Base-by-base conservation (phyloP, 1,140 invertebrate species). In the Drosophila sproati region DNA sequence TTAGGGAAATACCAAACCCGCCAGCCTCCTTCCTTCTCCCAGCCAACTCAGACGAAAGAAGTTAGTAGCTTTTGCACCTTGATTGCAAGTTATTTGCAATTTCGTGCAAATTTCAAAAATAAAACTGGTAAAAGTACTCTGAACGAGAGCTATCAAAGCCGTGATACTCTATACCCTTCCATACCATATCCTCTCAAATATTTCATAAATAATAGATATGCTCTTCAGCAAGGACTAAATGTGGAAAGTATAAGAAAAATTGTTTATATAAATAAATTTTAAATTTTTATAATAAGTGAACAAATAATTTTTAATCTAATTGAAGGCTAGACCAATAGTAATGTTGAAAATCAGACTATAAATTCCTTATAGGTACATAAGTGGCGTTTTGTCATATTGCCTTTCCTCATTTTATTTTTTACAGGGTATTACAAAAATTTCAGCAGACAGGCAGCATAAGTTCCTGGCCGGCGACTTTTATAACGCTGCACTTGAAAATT, bases 11-110 rank as follows among this genome's bases (percentile, higher is more conserved):
- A 55, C 59, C 43, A 31, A 77, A 77, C 62, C 47, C 54, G 41
- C 52, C 39, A 51, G 56, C 48, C 39, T 60, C 34, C 54, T n/a
- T 60, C 34, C 54, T n/a, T 45, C 28, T 45, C 43, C 35, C 10
- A 6, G 3, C 10, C 10, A 29, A 32, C 57, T 45, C 20, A 52
- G 56, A 52, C 56, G 35, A 45, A n/a, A 20, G 8, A 47, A 37
- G 67, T 69, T 61, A 37, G 34, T 28, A 69, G 57, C 69, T 54
- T 67, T 56, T 80, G 80, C 70, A 88, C 83, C 83, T 89, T 88
- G 85, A 88, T 88, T 88, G 80, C 83, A 80, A 88, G 85, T 88
- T 88, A 88, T 88, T 88, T 89, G 83, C 85, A 88, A 88, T 87
- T 87, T 87, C 74, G 83, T 80, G 83, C 66, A 82, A 88, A 80